Percentiles rank a stretch among this genome's conserved stretches.
Evolutionary conservation across 2,113 vertebrate genomes (phyloP).

Genomic region (Oryzias curvinotus): DNA sequence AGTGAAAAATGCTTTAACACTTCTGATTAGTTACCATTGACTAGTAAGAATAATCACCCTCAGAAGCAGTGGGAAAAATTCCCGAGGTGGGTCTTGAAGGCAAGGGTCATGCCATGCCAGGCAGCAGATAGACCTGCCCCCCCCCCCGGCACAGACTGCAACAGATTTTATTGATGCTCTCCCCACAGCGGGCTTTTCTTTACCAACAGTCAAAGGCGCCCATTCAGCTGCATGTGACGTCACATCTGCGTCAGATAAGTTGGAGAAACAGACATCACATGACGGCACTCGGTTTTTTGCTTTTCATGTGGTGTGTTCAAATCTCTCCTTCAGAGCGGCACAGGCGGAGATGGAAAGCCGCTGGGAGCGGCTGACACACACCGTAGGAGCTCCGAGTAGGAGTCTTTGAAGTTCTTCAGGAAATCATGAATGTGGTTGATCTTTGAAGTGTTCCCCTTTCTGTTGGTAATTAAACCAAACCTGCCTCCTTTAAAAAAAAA

Average conservation of each 20-base stretch:
- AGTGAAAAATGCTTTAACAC: not conserved
- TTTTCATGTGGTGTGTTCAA: constrained; percentile 56
- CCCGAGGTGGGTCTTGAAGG: constrained; percentile 15
- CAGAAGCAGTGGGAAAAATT: constrained; percentile 17
- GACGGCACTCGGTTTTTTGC: constrained; percentile 45
- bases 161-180: constrained; percentile 47
- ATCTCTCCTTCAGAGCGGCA: constrained; percentile 34
- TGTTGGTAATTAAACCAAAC: not conserved
- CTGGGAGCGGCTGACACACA: constrained; percentile 11
- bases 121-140: constrained; percentile 14
- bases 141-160: constrained; percentile 16
- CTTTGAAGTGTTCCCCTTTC: not conserved
- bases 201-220: constrained; percentile 47
- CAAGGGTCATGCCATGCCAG: constrained; percentile 3
- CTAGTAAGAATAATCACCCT: constrained; percentile 3
- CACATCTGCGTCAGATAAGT: constrained; percentile 68
- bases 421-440: not conserved
- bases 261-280: constrained; percentile 67
- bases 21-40: constrained; percentile 1
- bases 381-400: constrained; percentile 1
- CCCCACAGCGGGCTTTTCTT: not conserved
- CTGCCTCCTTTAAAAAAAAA: not conserved
- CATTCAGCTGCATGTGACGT: constrained; percentile 61
- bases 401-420: constrained; percentile 21
- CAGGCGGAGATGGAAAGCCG: not conserved